Evolutionary conservation across 2,888 invertebrate genomes (phyloP).

Genomic region (Agrochola macilenta): DNA sequence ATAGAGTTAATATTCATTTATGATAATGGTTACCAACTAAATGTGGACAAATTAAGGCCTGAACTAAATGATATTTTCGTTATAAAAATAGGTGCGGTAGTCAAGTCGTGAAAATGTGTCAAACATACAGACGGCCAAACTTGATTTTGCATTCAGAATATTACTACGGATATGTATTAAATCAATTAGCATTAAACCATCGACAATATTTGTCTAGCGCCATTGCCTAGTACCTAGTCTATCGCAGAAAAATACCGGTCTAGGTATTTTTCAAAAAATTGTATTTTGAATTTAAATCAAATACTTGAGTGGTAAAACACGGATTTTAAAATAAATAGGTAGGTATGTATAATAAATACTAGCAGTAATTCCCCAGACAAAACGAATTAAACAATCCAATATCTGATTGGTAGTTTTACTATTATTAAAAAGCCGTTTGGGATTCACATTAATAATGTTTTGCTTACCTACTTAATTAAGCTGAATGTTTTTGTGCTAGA

Average conservation of each 20-base stretch:
- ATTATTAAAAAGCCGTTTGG: not conserved
- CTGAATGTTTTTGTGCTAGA: not conserved
- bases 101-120: not conserved
- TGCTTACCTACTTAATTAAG: not conserved
- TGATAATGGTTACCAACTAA: not conserved
- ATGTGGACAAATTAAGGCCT: too few species aligned
- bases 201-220: constrained; percentile 7
- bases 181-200: constrained; percentile 19
- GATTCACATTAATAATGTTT: not conserved
- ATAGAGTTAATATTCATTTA: too few species aligned
- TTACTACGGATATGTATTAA: constrained; percentile 15
- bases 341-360: not conserved
- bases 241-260: constrained; percentile 12
- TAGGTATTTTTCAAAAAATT: not conserved
- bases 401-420: not conserved
- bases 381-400: not conserved
- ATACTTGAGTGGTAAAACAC: not conserved
- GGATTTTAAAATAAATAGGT: not conserved
- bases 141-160: not conserved
- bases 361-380: not conserved
- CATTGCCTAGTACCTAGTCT: constrained; percentile 2
- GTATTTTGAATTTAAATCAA: not conserved
- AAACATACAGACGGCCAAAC: not conserved
- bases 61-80: not conserved
- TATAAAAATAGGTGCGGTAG: not conserved